Evolutionary conservation across 2,888 invertebrate species (phyloP).

Genomic region (Spialia ferax): DNA sequence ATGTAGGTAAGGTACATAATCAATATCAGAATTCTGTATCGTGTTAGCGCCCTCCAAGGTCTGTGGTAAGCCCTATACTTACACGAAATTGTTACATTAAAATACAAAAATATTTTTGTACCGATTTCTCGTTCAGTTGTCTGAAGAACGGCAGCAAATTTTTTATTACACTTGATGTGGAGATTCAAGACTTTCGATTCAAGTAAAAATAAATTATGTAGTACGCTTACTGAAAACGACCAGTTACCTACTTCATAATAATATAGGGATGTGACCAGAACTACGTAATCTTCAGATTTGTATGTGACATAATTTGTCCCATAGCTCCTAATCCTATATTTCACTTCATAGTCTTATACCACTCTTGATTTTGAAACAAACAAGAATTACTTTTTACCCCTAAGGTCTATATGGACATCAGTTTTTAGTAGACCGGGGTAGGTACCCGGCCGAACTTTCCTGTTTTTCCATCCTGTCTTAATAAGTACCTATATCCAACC

Average conservation of each 20-base stretch:
- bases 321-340: too few species aligned
- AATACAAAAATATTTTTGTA: not conserved
- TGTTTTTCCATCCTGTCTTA: not conserved
- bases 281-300: too few species aligned
- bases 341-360: too few species aligned
- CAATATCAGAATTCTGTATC: slow-evolving; percentile 3
- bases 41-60: slow-evolving; percentile 5
- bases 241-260: not conserved
- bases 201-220: not conserved
- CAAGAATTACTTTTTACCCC: too few species aligned
- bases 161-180: not conserved
- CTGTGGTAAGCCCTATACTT: not conserved
- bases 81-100: not conserved
- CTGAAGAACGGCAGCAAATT: not conserved
- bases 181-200: not conserved
- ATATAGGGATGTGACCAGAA: not conserved
- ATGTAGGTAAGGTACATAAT: too few species aligned
- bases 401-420: too few species aligned
- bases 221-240: too few species aligned
- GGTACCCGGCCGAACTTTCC: too few species aligned
- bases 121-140: not conserved
- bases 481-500: too few species aligned
- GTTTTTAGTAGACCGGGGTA: too few species aligned
- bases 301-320: too few species aligned
- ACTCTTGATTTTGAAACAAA: too few species aligned